These are phyloP conservation scores for Anniella stebbinsi DNA, from an alignment of 2,797 vertebrate genomes.

Conservation along the genomic window DNA sequence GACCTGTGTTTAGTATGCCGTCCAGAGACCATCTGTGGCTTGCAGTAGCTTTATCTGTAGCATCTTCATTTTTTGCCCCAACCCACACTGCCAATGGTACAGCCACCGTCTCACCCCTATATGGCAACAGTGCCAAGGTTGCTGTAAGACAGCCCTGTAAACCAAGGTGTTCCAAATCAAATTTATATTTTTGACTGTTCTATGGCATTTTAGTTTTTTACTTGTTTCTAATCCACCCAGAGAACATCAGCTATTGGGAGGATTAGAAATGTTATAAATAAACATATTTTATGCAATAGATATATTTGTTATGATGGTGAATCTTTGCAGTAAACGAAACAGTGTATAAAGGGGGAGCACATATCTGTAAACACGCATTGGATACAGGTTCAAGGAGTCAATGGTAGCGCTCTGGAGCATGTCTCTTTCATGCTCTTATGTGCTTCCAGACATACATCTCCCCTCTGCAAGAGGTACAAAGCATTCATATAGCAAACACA, in stretches of 20 bases:
- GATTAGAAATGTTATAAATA: no score
- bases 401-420: neutral
- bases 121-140: neutral
- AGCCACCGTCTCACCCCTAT: neutral
- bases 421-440: neutral
- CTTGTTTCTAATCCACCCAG: no score
- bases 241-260: no score
- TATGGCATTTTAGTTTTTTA: no score
- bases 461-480: neutral
- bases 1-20: neutral
- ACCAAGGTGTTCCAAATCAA: neutral
- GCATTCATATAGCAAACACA: neutral
- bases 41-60: neutral
- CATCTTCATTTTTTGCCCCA: neutral
- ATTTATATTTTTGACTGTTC: no score
- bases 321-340: neutral
- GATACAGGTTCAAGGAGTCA: neutral
- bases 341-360: neutral
- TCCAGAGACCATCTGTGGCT: neutral
- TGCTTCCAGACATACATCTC: neutral
- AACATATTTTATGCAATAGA: neutral
- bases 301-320: neutral
- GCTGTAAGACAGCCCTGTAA: neutral
- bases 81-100: neutral
- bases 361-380: neutral